These are phyloP conservation scores for Drosophila vallismaia DNA, from an alignment of 2,888 invertebrate species.

Conservation along the genomic window DNA sequence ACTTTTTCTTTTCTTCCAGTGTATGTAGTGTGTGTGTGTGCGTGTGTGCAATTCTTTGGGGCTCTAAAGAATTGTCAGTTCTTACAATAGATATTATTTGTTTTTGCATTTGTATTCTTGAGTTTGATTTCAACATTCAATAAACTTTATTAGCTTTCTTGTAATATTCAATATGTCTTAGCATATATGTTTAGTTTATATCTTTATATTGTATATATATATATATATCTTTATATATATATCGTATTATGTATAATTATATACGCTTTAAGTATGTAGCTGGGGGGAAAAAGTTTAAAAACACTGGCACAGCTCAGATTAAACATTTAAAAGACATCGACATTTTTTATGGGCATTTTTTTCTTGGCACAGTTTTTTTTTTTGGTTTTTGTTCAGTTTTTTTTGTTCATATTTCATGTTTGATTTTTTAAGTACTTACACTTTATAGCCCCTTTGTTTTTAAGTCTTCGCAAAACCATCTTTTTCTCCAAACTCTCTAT, in stretches of 20 bases:
- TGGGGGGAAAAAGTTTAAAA: conserved; percentile 31
- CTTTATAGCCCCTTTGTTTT: neutral
- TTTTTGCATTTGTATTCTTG: conserved; percentile 9
- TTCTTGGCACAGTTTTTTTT: conserved; percentile 3
- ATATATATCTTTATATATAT: conserved; percentile 27
- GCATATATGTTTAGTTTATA: conserved; percentile 29
- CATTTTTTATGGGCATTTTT: neutral
- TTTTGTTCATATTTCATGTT: neutral
- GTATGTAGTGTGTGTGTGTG: conserved; percentile 1
- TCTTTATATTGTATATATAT: conserved; percentile 16
- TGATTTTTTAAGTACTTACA: conserved; percentile 1
- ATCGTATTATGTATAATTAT: conserved; percentile 30
- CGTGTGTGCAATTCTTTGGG: conserved; percentile 31
- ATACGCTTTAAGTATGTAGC: conserved; percentile 20
- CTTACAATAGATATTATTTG: conserved; percentile 24
- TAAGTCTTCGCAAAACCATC: neutral
- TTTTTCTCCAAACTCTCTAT: neutral
- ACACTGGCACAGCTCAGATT: conserved; percentile 20
- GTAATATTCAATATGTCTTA: conserved; percentile 38
- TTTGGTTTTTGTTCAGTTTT: neutral
- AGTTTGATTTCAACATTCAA: conserved; percentile 39
- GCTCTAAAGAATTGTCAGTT: conserved; percentile 40
- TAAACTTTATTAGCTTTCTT: conserved; percentile 25
- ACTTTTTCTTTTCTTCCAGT: neutral
- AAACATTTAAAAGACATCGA: conserved; percentile 38